A percentile compares a stretch with the other conserved stretches of the same genome.
These are phyloP conservation scores for Lineus longissimus DNA, from an alignment of 1,140 invertebrate species.

Conservation along the genomic window DNA sequence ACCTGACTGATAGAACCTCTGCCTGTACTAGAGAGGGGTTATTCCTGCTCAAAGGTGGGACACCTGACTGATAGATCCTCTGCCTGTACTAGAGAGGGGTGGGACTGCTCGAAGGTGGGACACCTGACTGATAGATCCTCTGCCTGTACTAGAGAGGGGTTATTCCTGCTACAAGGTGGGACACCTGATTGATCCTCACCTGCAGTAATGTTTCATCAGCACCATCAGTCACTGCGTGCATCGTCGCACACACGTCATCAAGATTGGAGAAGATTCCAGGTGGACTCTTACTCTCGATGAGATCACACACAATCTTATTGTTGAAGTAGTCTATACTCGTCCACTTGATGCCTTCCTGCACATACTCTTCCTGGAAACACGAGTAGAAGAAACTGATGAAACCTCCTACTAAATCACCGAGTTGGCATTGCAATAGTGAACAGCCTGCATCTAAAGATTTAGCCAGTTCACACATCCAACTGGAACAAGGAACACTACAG, in stretches of 20 bases:
- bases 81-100: too few relatives aligned
- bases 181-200: slow-evolving; percentile 30
- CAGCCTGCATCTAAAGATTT: neutral
- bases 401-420: too few relatives aligned
- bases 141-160: too few relatives aligned
- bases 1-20: too few relatives aligned
- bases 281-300: slow-evolving; percentile 61
- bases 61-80: too few relatives aligned
- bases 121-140: too few relatives aligned
- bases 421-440: too few relatives aligned
- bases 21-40: too few relatives aligned
- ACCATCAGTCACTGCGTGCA: slow-evolving; percentile 68
- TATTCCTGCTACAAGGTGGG: too few relatives aligned
- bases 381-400: neutral
- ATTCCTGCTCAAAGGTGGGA: too few relatives aligned
- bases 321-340: slow-evolving; percentile 74
- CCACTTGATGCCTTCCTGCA: slow-evolving; percentile 70
- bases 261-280: slow-evolving; percentile 63
- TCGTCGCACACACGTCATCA: slow-evolving; percentile 73
- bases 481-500: neutral
- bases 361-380: slow-evolving; percentile 66
- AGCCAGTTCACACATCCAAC: neutral
- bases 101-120: too few relatives aligned
- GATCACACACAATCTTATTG: slow-evolving; percentile 70
- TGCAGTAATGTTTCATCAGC: slow-evolving; percentile 59